These are phyloP conservation scores for Galbula dea DNA, from an alignment of 2,113 vertebrate genomes.

Conservation along the genomic window DNA sequence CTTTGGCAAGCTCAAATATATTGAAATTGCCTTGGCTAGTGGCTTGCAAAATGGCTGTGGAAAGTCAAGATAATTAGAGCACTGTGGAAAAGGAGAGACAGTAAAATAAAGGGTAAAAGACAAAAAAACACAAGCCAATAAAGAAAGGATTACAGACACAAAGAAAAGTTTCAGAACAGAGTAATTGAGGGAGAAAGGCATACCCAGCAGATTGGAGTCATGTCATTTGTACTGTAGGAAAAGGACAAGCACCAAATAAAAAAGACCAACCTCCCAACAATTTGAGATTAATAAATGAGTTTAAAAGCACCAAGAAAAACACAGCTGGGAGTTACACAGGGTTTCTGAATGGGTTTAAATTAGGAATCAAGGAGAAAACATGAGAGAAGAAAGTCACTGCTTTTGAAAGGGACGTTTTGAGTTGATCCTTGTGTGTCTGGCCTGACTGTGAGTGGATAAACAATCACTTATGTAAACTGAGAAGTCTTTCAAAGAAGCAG, in stretches of 20 bases:
- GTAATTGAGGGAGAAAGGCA: slow-evolving; percentile 12
- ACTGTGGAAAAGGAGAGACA: slow-evolving; percentile 17
- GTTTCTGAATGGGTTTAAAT: background rate
- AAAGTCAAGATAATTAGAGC: slow-evolving; percentile 41
- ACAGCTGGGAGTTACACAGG: background rate
- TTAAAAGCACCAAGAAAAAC: background rate
- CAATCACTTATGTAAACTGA: background rate
- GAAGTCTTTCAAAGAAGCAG: background rate
- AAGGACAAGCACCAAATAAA: background rate
- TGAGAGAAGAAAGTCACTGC: background rate
- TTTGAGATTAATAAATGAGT: background rate
- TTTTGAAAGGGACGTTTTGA: background rate
- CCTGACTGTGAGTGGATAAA: background rate
- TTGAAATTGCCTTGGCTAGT: slow-evolving; percentile 44
- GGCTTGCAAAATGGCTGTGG: slow-evolving; percentile 34
- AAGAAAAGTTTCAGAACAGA: background rate
- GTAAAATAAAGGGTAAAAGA: slow-evolving; percentile 53
- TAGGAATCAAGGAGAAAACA: background rate
- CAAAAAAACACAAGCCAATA: slow-evolving; percentile 37
- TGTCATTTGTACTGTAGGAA: background rate
- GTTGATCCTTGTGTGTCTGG: background rate
- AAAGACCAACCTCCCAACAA: background rate
- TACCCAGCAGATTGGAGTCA: background rate
- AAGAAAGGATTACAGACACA: background rate
- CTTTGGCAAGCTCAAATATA: slow-evolving; percentile 11